Evolutionary conservation across 2,113 vertebrate genomes (phyloP).

Genomic region (Poicephalus gulielmi): DNA sequence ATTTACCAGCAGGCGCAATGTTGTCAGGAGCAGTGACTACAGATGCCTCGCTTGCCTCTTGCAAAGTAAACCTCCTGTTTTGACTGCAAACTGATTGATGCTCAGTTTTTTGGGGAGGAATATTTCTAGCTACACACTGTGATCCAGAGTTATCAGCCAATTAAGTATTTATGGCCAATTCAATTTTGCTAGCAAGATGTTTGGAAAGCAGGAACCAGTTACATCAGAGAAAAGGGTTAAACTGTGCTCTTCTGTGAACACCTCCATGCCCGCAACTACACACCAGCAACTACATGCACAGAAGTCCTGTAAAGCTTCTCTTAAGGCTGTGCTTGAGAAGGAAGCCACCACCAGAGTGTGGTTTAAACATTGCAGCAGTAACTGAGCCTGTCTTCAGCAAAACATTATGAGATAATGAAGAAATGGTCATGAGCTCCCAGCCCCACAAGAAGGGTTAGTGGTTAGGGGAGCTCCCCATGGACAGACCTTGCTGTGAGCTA

Average conservation of each 20-base stretch:
- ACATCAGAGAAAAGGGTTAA: not conserved
- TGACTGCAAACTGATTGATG: not conserved
- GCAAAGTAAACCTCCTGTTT: conserved; percentile 19
- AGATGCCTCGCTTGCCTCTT: not conserved
- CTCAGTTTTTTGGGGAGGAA: conserved; percentile 30
- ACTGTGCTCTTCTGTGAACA: not conserved
- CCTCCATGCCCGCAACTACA: not conserved
- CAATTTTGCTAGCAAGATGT: not conserved
- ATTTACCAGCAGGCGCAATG: conserved; percentile 6
- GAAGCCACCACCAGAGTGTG: not conserved
- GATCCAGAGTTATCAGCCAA: conserved; percentile 15
- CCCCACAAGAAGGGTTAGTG: rapidly evolving
- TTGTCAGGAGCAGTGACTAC: not conserved
- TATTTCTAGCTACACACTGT: not conserved
- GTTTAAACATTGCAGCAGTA: not conserved
- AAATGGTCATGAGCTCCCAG: not conserved
- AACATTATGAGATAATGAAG: not conserved
- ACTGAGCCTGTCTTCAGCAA: not conserved
- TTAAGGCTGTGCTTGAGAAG: not conserved
- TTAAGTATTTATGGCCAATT: conserved; percentile 22
- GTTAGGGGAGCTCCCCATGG: not conserved
- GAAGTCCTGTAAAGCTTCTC: not conserved
- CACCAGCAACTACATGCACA: not conserved
- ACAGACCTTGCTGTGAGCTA: not conserved
- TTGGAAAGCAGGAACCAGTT: not conserved